phyloP scores from a whole-genome alignment of 2,113 vertebrate genomes.

The Malurus cyaneus region DNA sequence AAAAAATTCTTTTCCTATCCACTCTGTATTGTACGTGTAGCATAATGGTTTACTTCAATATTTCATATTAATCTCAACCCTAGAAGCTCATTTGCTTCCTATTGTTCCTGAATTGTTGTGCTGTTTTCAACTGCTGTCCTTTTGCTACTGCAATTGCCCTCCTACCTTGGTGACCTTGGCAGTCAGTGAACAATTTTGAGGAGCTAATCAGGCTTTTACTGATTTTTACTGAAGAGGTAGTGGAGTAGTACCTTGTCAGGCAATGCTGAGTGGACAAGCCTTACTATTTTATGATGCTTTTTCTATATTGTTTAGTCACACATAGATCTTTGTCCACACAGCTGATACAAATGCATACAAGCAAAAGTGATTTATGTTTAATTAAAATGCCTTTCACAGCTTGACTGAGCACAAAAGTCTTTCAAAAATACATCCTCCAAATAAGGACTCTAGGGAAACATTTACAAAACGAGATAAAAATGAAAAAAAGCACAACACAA shows the following conservation, averaged over 20 bases:
- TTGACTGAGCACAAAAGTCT: conserved; percentile 10
- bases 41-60: neutral
- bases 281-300: neutral
- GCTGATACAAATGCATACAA: neutral
- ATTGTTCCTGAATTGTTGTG: neutral
- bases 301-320: conserved; percentile 32
- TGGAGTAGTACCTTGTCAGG: neutral
- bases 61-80: neutral
- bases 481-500: neutral
- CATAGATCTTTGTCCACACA: neutral
- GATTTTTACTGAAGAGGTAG: neutral
- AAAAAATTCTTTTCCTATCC: neutral
- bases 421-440: conserved; percentile 1
- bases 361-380: conserved; percentile 41
- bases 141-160: neutral
- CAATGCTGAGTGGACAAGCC: neutral
- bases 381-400: conserved; percentile 48
- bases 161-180: neutral
- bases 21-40: neutral
- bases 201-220: neutral
- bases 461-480: conserved; percentile 3
- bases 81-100: neutral
- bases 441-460: neutral
- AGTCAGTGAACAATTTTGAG: neutral
- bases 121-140: neutral